Evolutionary conservation across 2,888 invertebrate genomes (phyloP).

Genomic region (Chorisops tibialis): DNA sequence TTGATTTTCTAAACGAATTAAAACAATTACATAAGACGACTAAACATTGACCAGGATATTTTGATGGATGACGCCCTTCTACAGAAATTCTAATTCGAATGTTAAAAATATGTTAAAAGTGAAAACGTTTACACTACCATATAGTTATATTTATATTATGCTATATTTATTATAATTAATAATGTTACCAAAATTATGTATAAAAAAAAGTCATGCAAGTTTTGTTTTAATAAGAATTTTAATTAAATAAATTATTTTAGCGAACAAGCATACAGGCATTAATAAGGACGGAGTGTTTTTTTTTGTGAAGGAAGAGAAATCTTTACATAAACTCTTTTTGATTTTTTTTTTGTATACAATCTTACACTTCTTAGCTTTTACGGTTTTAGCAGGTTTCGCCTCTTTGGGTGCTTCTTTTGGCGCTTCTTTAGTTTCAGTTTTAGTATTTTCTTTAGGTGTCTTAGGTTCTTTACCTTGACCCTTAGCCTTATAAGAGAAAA

Average conservation of each 20-base stretch:
- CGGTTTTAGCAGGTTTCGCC: constrained; percentile 1
- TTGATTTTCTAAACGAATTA: too few species aligned
- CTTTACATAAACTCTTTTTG: background rate
- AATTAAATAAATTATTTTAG: background rate
- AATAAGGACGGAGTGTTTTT: background rate
- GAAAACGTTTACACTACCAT: too few species aligned
- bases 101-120: too few species aligned
- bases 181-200: too few species aligned
- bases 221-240: background rate
- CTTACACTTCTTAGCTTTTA: constrained; percentile 32
- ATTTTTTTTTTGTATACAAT: background rate
- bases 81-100: too few species aligned
- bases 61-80: too few species aligned
- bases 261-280: background rate
- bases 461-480: constrained; percentile 18
- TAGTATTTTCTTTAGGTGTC: constrained; percentile 24
- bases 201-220: background rate
- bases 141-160: too few species aligned
- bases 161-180: too few species aligned
- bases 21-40: too few species aligned
- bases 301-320: background rate
- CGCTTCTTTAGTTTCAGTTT: constrained; percentile 15
- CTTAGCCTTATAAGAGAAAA: constrained; percentile 13
- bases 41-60: too few species aligned
- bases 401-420: background rate